phyloP scores from a whole-genome alignment of 2,113 vertebrate species.

The Conger conger region DNA sequence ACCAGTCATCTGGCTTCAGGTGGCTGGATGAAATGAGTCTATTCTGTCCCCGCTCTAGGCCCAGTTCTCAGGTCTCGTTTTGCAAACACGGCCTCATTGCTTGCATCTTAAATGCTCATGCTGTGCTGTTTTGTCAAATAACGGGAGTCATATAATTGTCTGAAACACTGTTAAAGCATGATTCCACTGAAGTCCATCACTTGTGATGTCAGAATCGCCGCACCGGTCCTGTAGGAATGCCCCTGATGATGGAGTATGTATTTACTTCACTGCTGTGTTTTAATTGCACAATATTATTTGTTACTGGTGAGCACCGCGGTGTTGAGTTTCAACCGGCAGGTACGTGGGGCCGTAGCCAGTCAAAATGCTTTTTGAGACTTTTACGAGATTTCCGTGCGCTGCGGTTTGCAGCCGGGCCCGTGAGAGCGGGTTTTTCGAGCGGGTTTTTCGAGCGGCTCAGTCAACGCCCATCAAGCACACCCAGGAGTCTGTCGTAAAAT shows the following conservation, averaged over 20 bases:
- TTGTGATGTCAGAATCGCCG: neutral
- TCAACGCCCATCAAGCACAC: neutral
- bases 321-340: neutral
- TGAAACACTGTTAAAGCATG: neutral
- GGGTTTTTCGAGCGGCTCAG: neutral
- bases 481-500: slow-evolving; percentile 15
- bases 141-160: neutral
- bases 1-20: too few relatives aligned
- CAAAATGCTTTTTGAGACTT: too few relatives aligned
- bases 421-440: neutral
- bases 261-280: neutral
- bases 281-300: neutral
- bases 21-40: too few relatives aligned
- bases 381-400: neutral
- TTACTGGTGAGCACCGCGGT: neutral
- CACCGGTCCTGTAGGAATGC: neutral
- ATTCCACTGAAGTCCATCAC: neutral
- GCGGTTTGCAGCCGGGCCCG: neutral
- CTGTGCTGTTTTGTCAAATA: neutral
- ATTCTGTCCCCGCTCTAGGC: too few relatives aligned
- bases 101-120: neutral
- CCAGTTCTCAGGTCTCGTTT: neutral
- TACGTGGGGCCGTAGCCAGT: neutral
- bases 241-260: too few relatives aligned
- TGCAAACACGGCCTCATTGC: neutral